Percentiles rank a stretch among this genome's conserved stretches.
These are phyloP conservation scores for Brenthis hecate DNA, from an alignment of 2,888 invertebrate genomes.

Conservation along the genomic window DNA sequence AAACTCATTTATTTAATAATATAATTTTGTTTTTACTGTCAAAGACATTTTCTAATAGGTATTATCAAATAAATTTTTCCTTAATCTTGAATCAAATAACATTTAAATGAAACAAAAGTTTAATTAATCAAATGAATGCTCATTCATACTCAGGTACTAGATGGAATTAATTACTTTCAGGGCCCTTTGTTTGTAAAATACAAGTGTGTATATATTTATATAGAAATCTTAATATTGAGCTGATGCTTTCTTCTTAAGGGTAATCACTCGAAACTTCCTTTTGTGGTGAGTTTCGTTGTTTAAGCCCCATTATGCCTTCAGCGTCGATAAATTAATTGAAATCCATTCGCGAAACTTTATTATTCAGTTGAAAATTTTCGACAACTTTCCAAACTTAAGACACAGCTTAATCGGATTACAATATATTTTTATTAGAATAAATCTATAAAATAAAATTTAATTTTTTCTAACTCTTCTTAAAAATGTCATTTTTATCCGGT, in stretches of 20 bases:
- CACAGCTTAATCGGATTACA: constrained; percentile 11
- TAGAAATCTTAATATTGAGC: constrained; percentile 16
- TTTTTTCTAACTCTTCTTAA: too few species aligned
- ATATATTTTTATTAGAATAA: constrained; percentile 9
- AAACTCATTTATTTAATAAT: too few species aligned
- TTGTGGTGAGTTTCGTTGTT: constrained; percentile 43
- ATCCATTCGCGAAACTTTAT: constrained; percentile 54
- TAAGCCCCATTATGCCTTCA: constrained; percentile 56
- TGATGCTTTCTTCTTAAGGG: constrained; percentile 9
- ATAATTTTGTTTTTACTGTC: too few species aligned
- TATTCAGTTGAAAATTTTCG: constrained; percentile 29
- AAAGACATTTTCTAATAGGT: too few species aligned
- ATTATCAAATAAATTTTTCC: neutral
- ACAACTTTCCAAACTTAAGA: constrained; percentile 26
- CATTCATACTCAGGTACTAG: neutral
- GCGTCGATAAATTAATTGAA: constrained; percentile 67
- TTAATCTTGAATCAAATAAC: neutral
- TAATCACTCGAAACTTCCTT: constrained; percentile 30
- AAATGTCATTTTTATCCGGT: too few species aligned
- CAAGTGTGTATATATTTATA: neutral
- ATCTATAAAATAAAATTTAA: neutral
- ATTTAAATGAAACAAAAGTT: constrained; percentile 5
- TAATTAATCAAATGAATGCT: neutral
- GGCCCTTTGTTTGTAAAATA: too few species aligned
- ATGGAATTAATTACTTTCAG: constrained; percentile 8